These are phyloP conservation scores for Drosophila sechellia DNA, from an alignment of 1,140 invertebrate genomes.

Conservation along the genomic window DNA sequence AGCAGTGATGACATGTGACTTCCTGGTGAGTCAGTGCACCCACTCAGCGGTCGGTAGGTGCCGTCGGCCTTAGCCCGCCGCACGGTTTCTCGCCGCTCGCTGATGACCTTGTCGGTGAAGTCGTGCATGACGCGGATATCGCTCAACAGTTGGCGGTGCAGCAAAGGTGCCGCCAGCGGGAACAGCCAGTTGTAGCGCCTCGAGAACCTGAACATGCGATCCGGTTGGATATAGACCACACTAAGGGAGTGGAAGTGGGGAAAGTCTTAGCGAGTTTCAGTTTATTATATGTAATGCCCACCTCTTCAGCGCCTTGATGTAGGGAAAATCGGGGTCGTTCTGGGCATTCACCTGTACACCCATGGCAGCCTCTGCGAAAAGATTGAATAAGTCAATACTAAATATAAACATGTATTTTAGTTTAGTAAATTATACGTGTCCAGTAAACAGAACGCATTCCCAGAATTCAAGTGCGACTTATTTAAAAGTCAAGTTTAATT, in stretches of 20 bases:
- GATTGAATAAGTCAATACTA: conserved; percentile 9
- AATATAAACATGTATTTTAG: neutral
- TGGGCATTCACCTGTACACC: conserved; percentile 88
- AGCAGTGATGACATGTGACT: neutral
- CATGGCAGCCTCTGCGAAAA: conserved; percentile 88
- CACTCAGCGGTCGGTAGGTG: conserved; percentile 62
- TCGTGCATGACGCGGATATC: conserved; percentile 75
- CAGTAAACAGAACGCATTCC: neutral
- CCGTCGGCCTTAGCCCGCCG: conserved; percentile 59
- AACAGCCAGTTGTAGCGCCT: conserved; percentile 71
- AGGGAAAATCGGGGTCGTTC: conserved; percentile 86
- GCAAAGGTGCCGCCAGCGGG: conserved; percentile 35
- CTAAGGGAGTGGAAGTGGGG: conserved; percentile 12
- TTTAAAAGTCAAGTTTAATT: neutral
- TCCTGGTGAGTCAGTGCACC: conserved; percentile 24
- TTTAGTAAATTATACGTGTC: too few species aligned
- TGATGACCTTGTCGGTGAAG: conserved; percentile 75
- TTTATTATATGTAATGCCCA: conserved; percentile 26
- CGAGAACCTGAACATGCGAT: conserved; percentile 65
- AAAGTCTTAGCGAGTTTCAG: neutral
- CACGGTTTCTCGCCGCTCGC: conserved; percentile 55
- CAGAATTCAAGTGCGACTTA: neutral
- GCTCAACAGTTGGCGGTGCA: conserved; percentile 40
- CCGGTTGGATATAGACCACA: conserved; percentile 63
- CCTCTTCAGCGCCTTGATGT: conserved; percentile 86